Conservation (phyloP, 2,113 vertebrate species). For the Mola mola region DNA sequence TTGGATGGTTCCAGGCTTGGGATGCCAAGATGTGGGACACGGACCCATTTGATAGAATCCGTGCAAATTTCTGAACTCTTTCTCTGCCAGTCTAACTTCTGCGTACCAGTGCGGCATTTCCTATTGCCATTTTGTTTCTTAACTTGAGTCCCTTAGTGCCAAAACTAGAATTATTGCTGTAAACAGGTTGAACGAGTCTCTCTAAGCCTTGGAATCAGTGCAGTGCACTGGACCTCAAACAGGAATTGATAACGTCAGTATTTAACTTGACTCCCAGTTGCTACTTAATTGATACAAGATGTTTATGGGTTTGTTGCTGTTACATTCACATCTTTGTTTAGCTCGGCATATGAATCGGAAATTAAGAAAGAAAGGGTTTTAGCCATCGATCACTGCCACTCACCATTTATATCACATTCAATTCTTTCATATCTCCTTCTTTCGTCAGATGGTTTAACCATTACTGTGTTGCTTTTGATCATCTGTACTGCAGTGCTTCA, state of each 20-base stretch:
- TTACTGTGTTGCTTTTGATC: slow-evolving; percentile 24
- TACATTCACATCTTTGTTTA: slow-evolving; percentile 15
- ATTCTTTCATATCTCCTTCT: too few species aligned
- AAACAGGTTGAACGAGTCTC: slow-evolving; percentile 23
- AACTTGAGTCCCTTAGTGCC: slow-evolving; percentile 50
- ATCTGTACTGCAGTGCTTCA: slow-evolving; percentile 9
- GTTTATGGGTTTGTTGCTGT: slow-evolving; percentile 30
- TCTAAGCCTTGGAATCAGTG: slow-evolving; percentile 1
- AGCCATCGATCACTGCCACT: too few species aligned
- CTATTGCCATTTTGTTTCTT: slow-evolving; percentile 15
- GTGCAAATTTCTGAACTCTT: slow-evolving; percentile 61
- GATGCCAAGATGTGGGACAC: slow-evolving; percentile 81
- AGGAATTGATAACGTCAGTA: slow-evolving; percentile 7
- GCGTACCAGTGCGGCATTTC: slow-evolving; percentile 9
- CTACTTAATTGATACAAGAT: slow-evolving; percentile 12
- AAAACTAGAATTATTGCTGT: slow-evolving; percentile 33
- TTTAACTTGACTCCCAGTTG: slow-evolving; percentile 7
- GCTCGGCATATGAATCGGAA: neutral
- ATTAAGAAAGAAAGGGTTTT: neutral
- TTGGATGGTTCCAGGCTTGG: slow-evolving; percentile 86
- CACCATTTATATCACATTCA: too few species aligned
- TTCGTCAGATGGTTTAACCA: neutral
- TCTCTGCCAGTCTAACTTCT: neutral
- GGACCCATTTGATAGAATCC: slow-evolving; percentile 73
- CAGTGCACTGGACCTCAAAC: slow-evolving; percentile 20